Evolutionary conservation across 2,113 vertebrate genomes (phyloP).

Genomic region (Merops nubicus): DNA sequence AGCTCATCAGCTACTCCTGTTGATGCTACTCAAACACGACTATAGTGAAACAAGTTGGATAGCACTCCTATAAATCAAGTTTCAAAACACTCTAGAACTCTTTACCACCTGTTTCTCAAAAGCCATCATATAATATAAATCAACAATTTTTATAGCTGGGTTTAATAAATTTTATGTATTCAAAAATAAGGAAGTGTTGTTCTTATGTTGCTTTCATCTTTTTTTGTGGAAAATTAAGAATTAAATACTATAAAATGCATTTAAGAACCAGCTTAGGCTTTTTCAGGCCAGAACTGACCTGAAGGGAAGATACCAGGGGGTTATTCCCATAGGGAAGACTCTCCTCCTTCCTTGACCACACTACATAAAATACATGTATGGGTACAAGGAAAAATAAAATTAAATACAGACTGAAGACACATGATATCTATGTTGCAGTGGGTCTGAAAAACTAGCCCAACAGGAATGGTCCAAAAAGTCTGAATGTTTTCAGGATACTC

Average conservation of each 20-base stretch:
- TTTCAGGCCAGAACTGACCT: neutral
- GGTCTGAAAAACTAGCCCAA: neutral
- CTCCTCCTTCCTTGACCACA: neutral
- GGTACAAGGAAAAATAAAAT: neutral
- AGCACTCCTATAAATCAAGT: neutral
- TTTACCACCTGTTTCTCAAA: neutral
- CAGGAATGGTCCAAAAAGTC: neutral
- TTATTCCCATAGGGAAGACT: neutral
- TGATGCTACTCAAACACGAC: neutral
- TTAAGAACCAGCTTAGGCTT: neutral
- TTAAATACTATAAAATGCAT: neutral
- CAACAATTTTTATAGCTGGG: neutral
- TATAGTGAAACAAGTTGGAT: neutral
- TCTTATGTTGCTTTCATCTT: neutral
- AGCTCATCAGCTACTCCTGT: neutral
- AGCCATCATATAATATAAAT: neutral
- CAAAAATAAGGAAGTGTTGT: neutral
- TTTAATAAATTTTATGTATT: neutral
- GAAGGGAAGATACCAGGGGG: neutral
- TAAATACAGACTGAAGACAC: neutral
- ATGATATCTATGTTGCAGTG: neutral
- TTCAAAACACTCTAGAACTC: neutral
- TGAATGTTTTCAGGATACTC: neutral
- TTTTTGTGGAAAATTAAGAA: neutral
- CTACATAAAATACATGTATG: neutral